Evolutionary conservation across 2,113 vertebrate genomes (phyloP).

Genomic region (Mesocricetus auratus): DNA sequence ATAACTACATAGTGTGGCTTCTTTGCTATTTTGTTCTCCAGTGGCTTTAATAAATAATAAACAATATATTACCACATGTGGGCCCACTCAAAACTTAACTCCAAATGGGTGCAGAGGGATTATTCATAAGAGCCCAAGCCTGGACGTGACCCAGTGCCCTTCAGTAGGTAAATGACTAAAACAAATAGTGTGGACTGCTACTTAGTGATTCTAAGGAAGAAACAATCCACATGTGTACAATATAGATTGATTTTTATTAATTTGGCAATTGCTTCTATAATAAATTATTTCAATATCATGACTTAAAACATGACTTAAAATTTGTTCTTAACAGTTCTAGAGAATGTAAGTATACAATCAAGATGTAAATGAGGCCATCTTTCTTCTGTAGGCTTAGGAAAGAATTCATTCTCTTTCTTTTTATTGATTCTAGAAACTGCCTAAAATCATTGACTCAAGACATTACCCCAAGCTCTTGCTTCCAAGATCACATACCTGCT

Average conservation of each 20-base stretch:
- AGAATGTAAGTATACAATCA: background rate
- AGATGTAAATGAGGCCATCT: background rate
- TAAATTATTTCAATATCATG: background rate
- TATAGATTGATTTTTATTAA: background rate
- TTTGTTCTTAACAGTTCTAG: background rate
- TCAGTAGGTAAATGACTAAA: slow-evolving; percentile 9
- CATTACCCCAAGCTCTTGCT: background rate
- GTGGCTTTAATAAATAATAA: no score
- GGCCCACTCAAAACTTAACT: background rate
- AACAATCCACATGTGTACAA: background rate
- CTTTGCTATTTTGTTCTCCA: no score
- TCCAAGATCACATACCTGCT: background rate
- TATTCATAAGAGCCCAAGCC: background rate
- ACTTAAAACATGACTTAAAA: background rate
- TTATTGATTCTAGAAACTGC: background rate
- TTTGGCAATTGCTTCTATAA: background rate
- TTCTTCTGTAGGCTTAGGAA: background rate
- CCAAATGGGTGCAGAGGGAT: background rate
- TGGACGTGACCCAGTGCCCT: background rate
- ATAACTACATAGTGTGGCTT: no score
- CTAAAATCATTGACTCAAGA: background rate
- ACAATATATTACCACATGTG: no score
- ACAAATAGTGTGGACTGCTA: background rate
- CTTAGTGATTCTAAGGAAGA: background rate
- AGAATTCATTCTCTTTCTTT: background rate